phyloP scores from a whole-genome alignment of 1,140 invertebrate species.

The Drosophila trapezifrons region DNA sequence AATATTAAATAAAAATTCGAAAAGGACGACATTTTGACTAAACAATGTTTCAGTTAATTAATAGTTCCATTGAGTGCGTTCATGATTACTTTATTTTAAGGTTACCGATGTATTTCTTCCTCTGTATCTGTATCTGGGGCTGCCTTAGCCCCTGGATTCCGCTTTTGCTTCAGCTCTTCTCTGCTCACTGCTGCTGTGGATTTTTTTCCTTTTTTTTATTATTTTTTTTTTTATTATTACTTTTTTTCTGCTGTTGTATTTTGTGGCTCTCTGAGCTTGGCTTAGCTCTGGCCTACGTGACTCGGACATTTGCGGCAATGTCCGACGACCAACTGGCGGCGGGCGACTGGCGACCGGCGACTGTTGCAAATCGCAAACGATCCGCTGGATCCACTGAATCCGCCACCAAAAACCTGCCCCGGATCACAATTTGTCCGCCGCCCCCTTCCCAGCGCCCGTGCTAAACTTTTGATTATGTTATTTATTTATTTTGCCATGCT shows the following conservation, averaged over 20 bases:
- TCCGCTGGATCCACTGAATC: slow-evolving; percentile 26
- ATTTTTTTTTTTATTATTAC: slow-evolving; percentile 17
- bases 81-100: not conserved
- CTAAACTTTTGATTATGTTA: slow-evolving; percentile 71
- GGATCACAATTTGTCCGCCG: slow-evolving; percentile 69
- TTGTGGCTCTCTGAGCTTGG: slow-evolving; percentile 35
- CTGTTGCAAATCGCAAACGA: slow-evolving; percentile 57
- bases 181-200: slow-evolving; percentile 20
- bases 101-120: not conserved
- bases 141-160: slow-evolving; percentile 18
- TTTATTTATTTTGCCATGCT: slow-evolving; percentile 66
- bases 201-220: slow-evolving; percentile 7
- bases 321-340: slow-evolving; percentile 51
- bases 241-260: slow-evolving; percentile 18
- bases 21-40: not conserved
- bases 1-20: no score
- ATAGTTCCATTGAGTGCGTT: no score
- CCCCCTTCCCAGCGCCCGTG: slow-evolving; percentile 9
- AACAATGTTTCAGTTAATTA: not conserved
- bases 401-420: slow-evolving; percentile 45
- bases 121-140: slow-evolving; percentile 14
- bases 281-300: slow-evolving; percentile 71
- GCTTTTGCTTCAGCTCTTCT: slow-evolving; percentile 8
- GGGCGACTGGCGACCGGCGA: slow-evolving; percentile 23
- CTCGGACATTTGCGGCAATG: slow-evolving; percentile 68